Evolutionary conservation across 2,797 vertebrate species (phyloP).

Genomic region (Phylloscopus collybita): DNA sequence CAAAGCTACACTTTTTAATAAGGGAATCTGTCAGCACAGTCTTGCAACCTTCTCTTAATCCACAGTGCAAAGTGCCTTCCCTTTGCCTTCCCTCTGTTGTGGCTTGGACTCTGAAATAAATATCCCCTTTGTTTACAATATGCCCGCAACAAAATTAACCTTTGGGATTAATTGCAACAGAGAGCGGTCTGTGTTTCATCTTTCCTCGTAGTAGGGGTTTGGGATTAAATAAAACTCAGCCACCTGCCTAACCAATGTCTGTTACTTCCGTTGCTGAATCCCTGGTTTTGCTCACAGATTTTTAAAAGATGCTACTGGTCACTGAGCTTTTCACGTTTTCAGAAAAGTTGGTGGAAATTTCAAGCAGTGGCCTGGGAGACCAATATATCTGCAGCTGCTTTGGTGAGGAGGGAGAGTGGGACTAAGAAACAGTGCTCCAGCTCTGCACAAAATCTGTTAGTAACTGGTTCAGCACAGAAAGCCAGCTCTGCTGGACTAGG

Average conservation of each 20-base stretch:
- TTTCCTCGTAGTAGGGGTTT: not conserved
- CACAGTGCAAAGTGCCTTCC: slow-evolving; percentile 67
- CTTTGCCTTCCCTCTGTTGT: slow-evolving; percentile 57
- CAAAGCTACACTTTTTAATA: slow-evolving; percentile 82
- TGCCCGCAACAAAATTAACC: slow-evolving; percentile 77
- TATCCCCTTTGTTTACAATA: slow-evolving; percentile 79
- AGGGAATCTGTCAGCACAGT: slow-evolving; percentile 83
- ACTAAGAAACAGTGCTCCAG: not conserved
- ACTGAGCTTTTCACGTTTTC: not conserved
- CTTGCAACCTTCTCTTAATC: slow-evolving; percentile 80
- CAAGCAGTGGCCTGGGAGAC: not conserved
- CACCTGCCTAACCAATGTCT: not conserved
- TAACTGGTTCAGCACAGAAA: not conserved
- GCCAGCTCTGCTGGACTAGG: not conserved
- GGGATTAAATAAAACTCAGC: slow-evolving; percentile 3
- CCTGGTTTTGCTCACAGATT: not conserved
- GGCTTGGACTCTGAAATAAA: slow-evolving; percentile 70
- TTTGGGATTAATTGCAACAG: slow-evolving; percentile 73
- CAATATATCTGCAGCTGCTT: not conserved
- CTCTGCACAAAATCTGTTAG: not conserved
- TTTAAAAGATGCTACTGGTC: not conserved
- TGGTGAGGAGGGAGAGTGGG: not conserved
- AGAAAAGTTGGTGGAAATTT: not conserved
- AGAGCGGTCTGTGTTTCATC: slow-evolving; percentile 38
- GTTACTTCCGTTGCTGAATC: not conserved